phyloP scores from a whole-genome alignment of 2,888 invertebrate genomes.

The Aspidapion aeneum region DNA sequence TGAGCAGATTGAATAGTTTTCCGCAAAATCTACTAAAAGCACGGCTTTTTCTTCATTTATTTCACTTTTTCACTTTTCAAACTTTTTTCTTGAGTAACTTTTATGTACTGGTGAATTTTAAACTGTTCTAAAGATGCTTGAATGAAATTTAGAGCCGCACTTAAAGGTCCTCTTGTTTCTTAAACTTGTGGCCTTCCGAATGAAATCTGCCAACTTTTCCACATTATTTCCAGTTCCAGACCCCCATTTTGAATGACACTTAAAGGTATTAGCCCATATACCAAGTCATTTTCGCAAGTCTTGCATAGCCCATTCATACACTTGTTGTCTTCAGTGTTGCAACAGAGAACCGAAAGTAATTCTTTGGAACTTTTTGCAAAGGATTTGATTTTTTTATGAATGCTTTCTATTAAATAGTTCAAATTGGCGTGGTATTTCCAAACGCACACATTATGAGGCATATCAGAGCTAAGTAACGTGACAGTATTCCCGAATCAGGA shows the following conservation, averaged over 20 bases:
- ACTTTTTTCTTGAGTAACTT: conserved; percentile 8
- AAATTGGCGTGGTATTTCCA: background rate
- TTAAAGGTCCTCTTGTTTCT: background rate
- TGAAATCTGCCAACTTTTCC: conserved; percentile 1
- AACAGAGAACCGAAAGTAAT: background rate
- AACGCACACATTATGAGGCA: background rate
- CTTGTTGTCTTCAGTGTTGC: background rate
- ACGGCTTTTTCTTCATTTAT: conserved; percentile 7
- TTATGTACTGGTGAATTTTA: conserved; percentile 10
- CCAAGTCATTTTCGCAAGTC: background rate
- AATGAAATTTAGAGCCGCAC: background rate
- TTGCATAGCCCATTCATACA: conserved; percentile 4
- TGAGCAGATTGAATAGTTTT: conserved; percentile 4
- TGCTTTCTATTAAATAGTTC: too few relatives aligned
- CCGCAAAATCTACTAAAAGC: conserved; percentile 4
- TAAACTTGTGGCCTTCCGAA: background rate
- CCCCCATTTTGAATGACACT: background rate
- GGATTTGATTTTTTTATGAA: background rate
- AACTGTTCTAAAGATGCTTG: conserved; percentile 5
- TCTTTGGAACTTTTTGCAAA: background rate
- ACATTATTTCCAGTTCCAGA: background rate
- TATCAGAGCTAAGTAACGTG: background rate
- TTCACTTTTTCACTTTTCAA: conserved; percentile 1
- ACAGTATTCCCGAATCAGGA: background rate
- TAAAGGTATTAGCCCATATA: background rate